Evolutionary conservation across 2,797 vertebrate genomes (phyloP).

Genomic region (Lithobates pipiens): DNA sequence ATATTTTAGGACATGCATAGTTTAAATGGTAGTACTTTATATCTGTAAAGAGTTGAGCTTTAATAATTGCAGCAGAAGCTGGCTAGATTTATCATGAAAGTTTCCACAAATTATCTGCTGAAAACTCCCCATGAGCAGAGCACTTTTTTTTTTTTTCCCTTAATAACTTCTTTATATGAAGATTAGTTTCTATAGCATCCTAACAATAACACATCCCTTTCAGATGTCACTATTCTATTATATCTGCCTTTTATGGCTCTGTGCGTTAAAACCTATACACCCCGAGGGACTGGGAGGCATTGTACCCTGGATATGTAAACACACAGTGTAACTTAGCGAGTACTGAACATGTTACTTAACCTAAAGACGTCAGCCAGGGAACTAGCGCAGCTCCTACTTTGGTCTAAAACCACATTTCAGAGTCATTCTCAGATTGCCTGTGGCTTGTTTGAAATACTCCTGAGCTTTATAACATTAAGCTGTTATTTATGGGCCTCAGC

Average conservation of each 20-base stretch:
- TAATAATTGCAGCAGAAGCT: background rate
- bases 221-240: conserved; percentile 12
- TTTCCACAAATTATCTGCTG: conserved; percentile 22
- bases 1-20: background rate
- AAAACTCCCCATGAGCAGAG: background rate
- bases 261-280: conserved; percentile 39
- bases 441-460: conserved; percentile 12
- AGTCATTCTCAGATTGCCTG: conserved; percentile 15
- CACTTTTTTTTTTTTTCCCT: conserved; percentile 39
- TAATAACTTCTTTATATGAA: conserved; percentile 50
- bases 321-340: conserved; percentile 23
- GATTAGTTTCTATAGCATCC: conserved; percentile 53
- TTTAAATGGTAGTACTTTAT: background rate
- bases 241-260: conserved; percentile 58
- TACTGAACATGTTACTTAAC: conserved; percentile 48
- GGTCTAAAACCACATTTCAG: conserved; percentile 24
- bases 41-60: background rate
- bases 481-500: conserved; percentile 25
- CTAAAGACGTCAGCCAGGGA: conserved; percentile 32
- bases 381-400: conserved; percentile 35
- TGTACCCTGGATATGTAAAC: conserved; percentile 36
- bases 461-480: conserved; percentile 31
- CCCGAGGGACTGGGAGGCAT: conserved; percentile 21
- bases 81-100: background rate
- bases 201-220: conserved; percentile 49